Evolutionary conservation across 2,113 vertebrate species (phyloP).

Genomic region (Neodontobutis hainanensis): DNA sequence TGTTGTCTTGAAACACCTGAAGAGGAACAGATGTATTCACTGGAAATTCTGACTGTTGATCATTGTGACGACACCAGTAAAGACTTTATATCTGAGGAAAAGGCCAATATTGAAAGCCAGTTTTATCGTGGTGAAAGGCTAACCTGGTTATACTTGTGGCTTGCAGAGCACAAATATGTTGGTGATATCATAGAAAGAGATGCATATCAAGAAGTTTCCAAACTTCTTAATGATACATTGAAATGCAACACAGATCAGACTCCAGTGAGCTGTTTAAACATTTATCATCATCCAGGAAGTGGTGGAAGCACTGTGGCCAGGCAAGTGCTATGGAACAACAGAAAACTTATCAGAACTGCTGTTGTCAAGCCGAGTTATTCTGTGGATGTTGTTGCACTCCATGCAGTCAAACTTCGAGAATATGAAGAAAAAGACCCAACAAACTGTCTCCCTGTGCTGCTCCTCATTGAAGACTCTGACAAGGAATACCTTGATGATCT

Average conservation of each 20-base stretch:
- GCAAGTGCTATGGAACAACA: slow-evolving; percentile 84
- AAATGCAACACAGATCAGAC: slow-evolving; percentile 38
- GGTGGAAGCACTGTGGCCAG: slow-evolving; percentile 86
- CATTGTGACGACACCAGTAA: slow-evolving; percentile 76
- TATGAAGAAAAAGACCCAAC: slow-evolving; percentile 79
- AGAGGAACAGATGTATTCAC: slow-evolving; percentile 79
- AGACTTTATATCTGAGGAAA: slow-evolving; percentile 64
- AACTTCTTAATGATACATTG: slow-evolving; percentile 62
- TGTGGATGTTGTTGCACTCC: slow-evolving; percentile 66
- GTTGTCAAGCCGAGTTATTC: slow-evolving; percentile 76
- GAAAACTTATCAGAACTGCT: slow-evolving; percentile 78
- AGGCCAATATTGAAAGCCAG: slow-evolving; percentile 69
- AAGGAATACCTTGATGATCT: slow-evolving; percentile 81
- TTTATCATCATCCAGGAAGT: slow-evolving; percentile 87
- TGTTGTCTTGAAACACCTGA: slow-evolving; percentile 72
- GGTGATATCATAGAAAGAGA: slow-evolving; percentile 82
- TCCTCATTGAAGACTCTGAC: slow-evolving; percentile 82
- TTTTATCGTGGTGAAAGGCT: slow-evolving; percentile 84
- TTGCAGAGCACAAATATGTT: slow-evolving; percentile 75
- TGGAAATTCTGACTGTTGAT: slow-evolving; percentile 80
- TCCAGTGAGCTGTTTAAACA: slow-evolving; percentile 76
- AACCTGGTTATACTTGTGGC: slow-evolving; percentile 83
- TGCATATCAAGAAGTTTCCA: slow-evolving; percentile 67
- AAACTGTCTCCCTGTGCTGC: slow-evolving; percentile 79
- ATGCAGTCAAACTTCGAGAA: slow-evolving; percentile 79